Percentiles rank a stretch among this genome's conserved stretches.
Conservation (phyloP, 1,140 invertebrate species). For the Drosophila navojoa region DNA sequence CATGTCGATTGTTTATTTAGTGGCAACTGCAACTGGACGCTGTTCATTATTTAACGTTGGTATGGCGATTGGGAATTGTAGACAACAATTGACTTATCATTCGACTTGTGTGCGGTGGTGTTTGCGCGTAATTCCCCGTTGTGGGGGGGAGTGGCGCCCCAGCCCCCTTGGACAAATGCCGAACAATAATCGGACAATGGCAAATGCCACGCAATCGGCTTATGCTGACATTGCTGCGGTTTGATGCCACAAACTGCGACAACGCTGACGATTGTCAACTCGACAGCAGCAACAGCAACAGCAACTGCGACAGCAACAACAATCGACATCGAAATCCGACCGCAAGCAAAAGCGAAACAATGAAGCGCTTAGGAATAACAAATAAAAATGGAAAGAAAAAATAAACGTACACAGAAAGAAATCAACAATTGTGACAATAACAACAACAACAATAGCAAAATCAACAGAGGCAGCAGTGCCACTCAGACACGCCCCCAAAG, state of each 20-base stretch:
- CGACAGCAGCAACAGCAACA: constrained; percentile 1
- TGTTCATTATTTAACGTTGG: constrained; percentile 51
- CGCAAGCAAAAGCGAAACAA: constrained; percentile 62
- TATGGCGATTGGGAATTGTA: constrained; percentile 33
- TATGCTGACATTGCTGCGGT: constrained; percentile 71
- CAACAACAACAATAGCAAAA: too few relatives aligned
- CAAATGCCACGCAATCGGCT: constrained; percentile 79
- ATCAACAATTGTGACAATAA: constrained; percentile 56
- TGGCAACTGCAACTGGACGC: constrained; percentile 11
- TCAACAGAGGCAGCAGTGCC: constrained; percentile 6
- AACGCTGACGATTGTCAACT: constrained; percentile 33
- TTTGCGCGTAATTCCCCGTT: constrained; percentile 42
- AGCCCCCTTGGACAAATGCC: not conserved
- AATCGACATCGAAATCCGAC: constrained; percentile 42
- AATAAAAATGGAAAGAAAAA: constrained; percentile 25
- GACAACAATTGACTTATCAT: constrained; percentile 80
- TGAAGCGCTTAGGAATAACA: constrained; percentile 46
- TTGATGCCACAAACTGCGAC: constrained; percentile 53
- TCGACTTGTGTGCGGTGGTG: constrained; percentile 61
- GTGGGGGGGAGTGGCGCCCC: constrained; percentile 3
- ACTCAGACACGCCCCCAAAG: not conserved
- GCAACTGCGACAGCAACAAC: constrained; percentile 33
- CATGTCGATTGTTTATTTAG: constrained; percentile 38
- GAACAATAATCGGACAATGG: constrained; percentile 57
- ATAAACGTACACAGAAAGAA: constrained; percentile 15